Evolutionary conservation across 2,888 invertebrate genomes (phyloP).

Genomic region (Perithous albicinctus): DNA sequence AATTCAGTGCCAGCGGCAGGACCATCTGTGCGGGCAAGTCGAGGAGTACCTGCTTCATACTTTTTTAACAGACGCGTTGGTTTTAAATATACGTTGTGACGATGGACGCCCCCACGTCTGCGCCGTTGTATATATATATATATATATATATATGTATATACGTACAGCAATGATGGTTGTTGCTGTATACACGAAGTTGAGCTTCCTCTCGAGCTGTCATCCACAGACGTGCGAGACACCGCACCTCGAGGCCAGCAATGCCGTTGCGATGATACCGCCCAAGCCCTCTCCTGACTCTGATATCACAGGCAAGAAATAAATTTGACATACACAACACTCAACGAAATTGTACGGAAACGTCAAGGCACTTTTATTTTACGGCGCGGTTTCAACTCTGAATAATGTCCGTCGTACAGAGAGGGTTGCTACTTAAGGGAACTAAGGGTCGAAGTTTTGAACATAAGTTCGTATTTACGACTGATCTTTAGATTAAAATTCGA

Average conservation of each 20-base stretch:
- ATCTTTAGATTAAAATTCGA: no score
- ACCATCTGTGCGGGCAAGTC: neutral
- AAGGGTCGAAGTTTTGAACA: no score
- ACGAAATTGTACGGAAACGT: neutral
- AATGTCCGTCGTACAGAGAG: neutral
- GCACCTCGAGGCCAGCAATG: conserved; percentile 16
- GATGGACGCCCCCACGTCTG: conserved; percentile 18
- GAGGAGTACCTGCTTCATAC: conserved; percentile 14
- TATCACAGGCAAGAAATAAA: conserved; percentile 18
- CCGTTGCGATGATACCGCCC: conserved; percentile 9
- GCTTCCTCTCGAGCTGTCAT: conserved; percentile 50
- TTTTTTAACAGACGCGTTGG: conserved; percentile 24
- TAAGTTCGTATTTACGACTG: no score
- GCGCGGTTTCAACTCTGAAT: neutral
- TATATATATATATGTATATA: no score
- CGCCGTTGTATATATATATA: no score
- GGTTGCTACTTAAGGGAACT: no score
- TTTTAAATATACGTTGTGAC: conserved; percentile 17
- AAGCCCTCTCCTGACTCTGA: neutral
- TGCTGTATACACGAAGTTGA: conserved; percentile 28
- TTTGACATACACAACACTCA: conserved; percentile 1
- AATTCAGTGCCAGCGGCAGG: conserved; percentile 29
- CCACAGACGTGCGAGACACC: conserved; percentile 49
- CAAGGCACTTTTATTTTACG: neutral
- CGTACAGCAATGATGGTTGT: conserved; percentile 24